Percentiles rank a stretch among this genome's conserved stretches.
These are phyloP conservation scores for Zaprionus tsacasi DNA, from an alignment of 1,140 invertebrate species.

Conservation along the genomic window DNA sequence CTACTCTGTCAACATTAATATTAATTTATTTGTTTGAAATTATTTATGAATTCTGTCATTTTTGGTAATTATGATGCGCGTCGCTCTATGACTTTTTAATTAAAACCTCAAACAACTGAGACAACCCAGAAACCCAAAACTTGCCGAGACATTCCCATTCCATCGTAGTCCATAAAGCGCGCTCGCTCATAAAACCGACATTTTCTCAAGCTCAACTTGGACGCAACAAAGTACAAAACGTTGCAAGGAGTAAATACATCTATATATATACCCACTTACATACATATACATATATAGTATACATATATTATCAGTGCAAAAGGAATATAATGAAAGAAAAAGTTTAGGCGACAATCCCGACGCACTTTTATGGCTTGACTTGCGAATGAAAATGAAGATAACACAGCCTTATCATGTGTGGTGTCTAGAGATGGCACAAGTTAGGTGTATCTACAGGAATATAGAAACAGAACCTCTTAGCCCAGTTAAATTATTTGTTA, in stretches of 20 bases:
- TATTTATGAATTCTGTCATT: slow-evolving; percentile 57
- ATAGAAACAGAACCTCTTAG: neutral
- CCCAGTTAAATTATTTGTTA: no score
- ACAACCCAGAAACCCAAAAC: slow-evolving; percentile 8
- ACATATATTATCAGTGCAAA: slow-evolving; percentile 61
- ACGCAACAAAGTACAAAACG: slow-evolving; percentile 46
- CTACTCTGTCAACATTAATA: slow-evolving; percentile 69
- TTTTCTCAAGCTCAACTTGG: slow-evolving; percentile 1
- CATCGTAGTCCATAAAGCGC: slow-evolving; percentile 23
- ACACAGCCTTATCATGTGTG: slow-evolving; percentile 17
- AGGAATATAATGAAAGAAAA: slow-evolving; percentile 66
- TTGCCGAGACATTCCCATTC: neutral
- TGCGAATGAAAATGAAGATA: slow-evolving; percentile 69
- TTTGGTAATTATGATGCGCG: slow-evolving; percentile 58
- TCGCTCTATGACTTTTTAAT: slow-evolving; percentile 68
- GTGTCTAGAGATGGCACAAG: slow-evolving; percentile 4
- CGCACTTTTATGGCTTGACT: slow-evolving; percentile 72
- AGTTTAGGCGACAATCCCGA: slow-evolving; percentile 70
- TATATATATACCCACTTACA: neutral
- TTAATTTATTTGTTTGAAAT: slow-evolving; percentile 64
- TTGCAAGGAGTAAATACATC: slow-evolving; percentile 13
- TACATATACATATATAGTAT: slow-evolving; percentile 2
- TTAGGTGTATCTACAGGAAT: neutral
- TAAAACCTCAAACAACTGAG: slow-evolving; percentile 36
- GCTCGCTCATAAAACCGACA: slow-evolving; percentile 20